Evolutionary conservation across 2,113 vertebrate genomes (phyloP).

Genomic region (Albula glossodonta): DNA sequence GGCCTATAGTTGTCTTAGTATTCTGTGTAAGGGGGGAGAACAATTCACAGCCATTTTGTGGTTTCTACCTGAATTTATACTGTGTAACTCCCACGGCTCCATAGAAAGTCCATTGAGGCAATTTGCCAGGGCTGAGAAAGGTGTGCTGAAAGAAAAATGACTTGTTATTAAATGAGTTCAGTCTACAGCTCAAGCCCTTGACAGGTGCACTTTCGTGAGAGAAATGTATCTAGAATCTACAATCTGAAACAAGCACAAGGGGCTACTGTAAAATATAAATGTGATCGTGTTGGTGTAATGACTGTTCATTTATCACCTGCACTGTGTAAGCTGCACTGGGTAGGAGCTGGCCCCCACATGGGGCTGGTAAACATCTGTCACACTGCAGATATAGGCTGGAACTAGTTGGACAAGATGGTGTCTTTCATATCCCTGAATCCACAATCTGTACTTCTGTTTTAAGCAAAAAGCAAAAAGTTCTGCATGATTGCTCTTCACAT

Average conservation of each 20-base stretch:
- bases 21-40: neutral
- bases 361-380: neutral
- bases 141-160: neutral
- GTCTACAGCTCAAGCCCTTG: conserved; percentile 11
- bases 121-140: neutral
- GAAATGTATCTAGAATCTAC: neutral
- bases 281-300: conserved; percentile 19
- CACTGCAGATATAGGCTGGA: neutral
- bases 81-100: neutral
- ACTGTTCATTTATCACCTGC: conserved; percentile 28
- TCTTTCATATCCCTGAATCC: neutral
- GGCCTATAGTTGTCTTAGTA: no score
- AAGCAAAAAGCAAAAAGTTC: neutral
- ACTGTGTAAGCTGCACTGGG: neutral
- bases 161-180: conserved; percentile 15
- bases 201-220: conserved; percentile 25
- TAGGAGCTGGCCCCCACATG: neutral
- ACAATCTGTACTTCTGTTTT: neutral
- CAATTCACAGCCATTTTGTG: neutral
- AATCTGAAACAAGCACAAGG: neutral
- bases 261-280: conserved; percentile 16
- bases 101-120: neutral
- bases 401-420: neutral
- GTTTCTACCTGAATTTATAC: neutral
- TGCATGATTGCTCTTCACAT: neutral